A percentile compares a stretch with the other conserved stretches of the same genome.
These are phyloP conservation scores for Melanotaenia maccullochi DNA, from an alignment of 2,797 vertebrate species.

Conservation along the genomic window DNA sequence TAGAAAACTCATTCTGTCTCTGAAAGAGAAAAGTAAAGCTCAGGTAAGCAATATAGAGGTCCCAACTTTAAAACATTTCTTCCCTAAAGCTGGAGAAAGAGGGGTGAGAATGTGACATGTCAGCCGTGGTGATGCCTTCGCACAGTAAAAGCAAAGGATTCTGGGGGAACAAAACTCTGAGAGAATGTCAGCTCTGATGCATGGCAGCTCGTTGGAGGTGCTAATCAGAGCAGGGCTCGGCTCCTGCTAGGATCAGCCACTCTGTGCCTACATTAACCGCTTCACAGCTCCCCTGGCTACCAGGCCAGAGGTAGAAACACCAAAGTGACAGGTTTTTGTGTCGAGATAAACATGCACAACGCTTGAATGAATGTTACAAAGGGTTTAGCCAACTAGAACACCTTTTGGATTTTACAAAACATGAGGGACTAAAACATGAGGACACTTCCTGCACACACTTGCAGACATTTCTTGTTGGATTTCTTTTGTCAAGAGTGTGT, in stretches of 20 bases:
- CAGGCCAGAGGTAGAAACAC: constrained; percentile 65
- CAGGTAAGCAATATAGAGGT: constrained; percentile 55
- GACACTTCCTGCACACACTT: constrained; percentile 38
- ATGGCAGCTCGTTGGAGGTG: constrained; percentile 89
- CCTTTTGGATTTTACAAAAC: constrained; percentile 70
- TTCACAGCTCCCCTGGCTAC: constrained; percentile 72
- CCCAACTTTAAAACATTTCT: constrained; percentile 75
- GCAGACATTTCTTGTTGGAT: constrained; percentile 52
- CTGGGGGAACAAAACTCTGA: constrained; percentile 91
- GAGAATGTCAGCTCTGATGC: constrained; percentile 94
- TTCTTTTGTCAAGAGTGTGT: not conserved
- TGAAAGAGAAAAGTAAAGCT: constrained; percentile 37
- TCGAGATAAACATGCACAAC: constrained; percentile 76
- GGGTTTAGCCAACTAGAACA: constrained; percentile 76
- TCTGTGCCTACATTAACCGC: constrained; percentile 76
- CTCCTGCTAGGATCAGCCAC: constrained; percentile 78
- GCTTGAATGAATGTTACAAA: constrained; percentile 73
- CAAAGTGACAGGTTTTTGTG: constrained; percentile 74
- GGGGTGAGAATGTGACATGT: constrained; percentile 85
- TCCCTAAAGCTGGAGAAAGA: constrained; percentile 77
- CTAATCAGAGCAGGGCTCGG: constrained; percentile 90
- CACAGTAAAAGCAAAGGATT: constrained; percentile 85
- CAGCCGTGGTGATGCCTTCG: constrained; percentile 86
- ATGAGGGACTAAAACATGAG: constrained; percentile 62
- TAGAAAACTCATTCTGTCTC: constrained; percentile 41